Percentiles rank a stretch among this genome's conserved stretches.
Evolutionary conservation across 2,113 vertebrate genomes (phyloP).

Genomic region (Percopsis transmontana): DNA sequence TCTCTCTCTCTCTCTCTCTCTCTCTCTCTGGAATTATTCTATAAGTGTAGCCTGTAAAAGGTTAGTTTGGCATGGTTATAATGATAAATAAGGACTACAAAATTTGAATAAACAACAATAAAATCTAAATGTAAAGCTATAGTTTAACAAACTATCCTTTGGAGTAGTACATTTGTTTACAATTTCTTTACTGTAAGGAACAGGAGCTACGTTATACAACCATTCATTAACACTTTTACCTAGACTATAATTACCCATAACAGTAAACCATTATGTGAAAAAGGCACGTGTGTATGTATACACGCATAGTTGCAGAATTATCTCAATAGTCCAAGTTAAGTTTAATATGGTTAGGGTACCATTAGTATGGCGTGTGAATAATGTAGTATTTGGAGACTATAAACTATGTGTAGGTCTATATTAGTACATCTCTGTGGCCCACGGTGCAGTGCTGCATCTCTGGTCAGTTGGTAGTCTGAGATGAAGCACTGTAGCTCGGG

Average conservation of each 20-base stretch:
- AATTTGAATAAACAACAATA: not conserved
- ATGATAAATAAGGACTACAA: not conserved
- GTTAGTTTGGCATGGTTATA: not conserved
- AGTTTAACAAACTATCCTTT: not conserved
- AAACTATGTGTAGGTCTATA: not conserved
- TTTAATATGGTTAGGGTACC: too few relatives aligned
- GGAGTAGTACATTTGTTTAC: too few relatives aligned
- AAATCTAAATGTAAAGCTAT: not conserved
- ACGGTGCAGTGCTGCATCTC: conserved; percentile 99
- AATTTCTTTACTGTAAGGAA: not conserved
- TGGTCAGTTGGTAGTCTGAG: conserved; percentile 99
- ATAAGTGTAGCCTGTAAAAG: not conserved
- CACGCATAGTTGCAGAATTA: too few relatives aligned
- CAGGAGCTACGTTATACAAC: not conserved
- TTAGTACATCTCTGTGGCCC: conserved; percentile 82
- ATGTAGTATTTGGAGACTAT: not conserved
- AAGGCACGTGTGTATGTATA: too few relatives aligned
- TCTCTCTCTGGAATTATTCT: not conserved
- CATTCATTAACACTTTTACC: not conserved
- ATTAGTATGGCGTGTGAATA: too few relatives aligned
- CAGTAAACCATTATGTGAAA: not conserved
- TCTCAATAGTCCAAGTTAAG: too few relatives aligned
- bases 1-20: not conserved
- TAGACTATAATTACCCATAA: too few relatives aligned
- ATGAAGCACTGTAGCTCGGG: conserved; percentile 99